phyloP scores from a whole-genome alignment of 2,888 invertebrate species.

The Stenotaenia linearis region DNA sequence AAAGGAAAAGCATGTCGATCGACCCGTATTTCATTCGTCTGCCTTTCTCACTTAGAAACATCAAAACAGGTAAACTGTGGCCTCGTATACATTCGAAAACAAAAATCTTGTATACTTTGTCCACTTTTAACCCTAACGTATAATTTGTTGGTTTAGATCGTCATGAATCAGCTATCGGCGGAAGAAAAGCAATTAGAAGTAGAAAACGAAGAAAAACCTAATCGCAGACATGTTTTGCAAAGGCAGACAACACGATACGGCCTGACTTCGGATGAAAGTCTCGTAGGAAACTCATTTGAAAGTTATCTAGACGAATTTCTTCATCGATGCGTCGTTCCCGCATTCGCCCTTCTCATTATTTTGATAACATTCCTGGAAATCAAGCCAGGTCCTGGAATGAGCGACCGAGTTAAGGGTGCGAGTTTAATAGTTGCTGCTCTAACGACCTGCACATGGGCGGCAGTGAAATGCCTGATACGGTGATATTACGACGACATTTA shows the following conservation, averaged over 20 bases:
- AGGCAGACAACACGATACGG: slow-evolving; percentile 6
- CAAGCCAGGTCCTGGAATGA: background rate
- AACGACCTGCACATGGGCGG: slow-evolving; percentile 7
- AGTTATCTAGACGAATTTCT: slow-evolving; percentile 21
- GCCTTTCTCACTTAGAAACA: background rate
- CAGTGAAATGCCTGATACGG: slow-evolving; percentile 11
- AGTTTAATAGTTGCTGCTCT: background rate
- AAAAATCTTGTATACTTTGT: too few species aligned
- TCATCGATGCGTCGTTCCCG: background rate
- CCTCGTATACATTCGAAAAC: background rate
- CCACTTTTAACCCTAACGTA: background rate
- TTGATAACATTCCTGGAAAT: slow-evolving; percentile 16
- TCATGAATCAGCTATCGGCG: background rate
- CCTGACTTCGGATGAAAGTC: slow-evolving; percentile 3
- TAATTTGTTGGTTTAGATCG: background rate
- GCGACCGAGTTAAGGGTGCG: slow-evolving; percentile 5
- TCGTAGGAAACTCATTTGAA: background rate
- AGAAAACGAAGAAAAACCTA: background rate
- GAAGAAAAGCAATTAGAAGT: background rate
- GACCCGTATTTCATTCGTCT: slow-evolving; percentile 3
- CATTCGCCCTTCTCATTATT: background rate
- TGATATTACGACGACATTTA: slow-evolving; percentile 11
- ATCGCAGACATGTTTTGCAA: background rate
- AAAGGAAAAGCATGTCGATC: slow-evolving; percentile 15
- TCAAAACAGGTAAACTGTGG: background rate